A percentile compares a stretch with the other conserved stretches of the same genome.
Evolutionary conservation across 2,797 vertebrate genomes (phyloP).

Genomic region (Neosalanx taihuensis): DNA sequence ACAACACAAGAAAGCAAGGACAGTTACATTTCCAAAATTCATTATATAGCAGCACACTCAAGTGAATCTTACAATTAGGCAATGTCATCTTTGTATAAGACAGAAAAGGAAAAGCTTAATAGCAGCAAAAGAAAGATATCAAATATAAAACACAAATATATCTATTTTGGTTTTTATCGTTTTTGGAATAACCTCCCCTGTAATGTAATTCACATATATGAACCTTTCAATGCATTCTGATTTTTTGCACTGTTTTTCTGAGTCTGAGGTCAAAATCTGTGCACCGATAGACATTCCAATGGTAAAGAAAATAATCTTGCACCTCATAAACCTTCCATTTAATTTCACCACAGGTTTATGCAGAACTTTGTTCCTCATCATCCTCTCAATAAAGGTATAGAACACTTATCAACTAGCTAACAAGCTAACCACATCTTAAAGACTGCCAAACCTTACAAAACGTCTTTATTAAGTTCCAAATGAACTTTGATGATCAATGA

Average conservation of each 20-base stretch:
- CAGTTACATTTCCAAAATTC: slow-evolving; percentile 88
- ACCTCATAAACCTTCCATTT: slow-evolving; percentile 46
- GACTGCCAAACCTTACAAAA: slow-evolving; percentile 32
- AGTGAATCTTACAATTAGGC: slow-evolving; percentile 92
- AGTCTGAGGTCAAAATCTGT: slow-evolving; percentile 64
- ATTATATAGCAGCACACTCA: slow-evolving; percentile 98
- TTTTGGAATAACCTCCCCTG: slow-evolving; percentile 59
- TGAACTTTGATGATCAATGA: slow-evolving; percentile 45
- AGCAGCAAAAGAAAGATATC: slow-evolving; percentile 82
- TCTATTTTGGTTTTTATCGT: slow-evolving; percentile 56
- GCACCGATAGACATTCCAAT: slow-evolving; percentile 51
- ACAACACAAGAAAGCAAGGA: slow-evolving; percentile 77
- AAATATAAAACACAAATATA: slow-evolving; percentile 53
- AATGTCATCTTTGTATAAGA: slow-evolving; percentile 89
- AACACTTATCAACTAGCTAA: slow-evolving; percentile 30
- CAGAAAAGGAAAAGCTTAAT: slow-evolving; percentile 88
- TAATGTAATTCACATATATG: slow-evolving; percentile 78
- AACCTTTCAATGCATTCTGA: slow-evolving; percentile 63
- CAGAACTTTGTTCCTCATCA: slow-evolving; percentile 20
- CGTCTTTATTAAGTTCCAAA: slow-evolving; percentile 26
- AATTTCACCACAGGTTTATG: slow-evolving; percentile 29
- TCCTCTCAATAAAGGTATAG: neutral
- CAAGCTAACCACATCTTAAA: slow-evolving; percentile 19
- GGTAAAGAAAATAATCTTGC: slow-evolving; percentile 38
- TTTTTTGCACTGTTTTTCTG: slow-evolving; percentile 35